Evolutionary conservation across 2,888 invertebrate species (phyloP).

Genomic region (Phengaris arion): DNA sequence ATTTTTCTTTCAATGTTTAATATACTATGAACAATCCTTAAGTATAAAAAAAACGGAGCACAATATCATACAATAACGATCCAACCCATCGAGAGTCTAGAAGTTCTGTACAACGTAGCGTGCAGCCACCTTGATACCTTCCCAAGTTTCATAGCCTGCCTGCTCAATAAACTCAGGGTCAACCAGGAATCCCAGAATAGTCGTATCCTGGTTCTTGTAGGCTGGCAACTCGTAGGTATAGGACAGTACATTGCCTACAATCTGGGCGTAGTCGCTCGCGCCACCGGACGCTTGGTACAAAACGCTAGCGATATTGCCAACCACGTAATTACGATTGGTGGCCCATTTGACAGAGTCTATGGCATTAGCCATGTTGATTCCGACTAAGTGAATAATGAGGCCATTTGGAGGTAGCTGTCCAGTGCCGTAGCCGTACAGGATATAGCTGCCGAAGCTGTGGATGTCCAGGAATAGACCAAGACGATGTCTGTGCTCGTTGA

Average conservation of each 20-base stretch:
- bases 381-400: slow-evolving; percentile 59
- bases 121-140: slow-evolving; percentile 77
- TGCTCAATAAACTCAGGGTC: slow-evolving; percentile 72
- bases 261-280: slow-evolving; percentile 82
- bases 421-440: slow-evolving; percentile 65
- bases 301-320: slow-evolving; percentile 72
- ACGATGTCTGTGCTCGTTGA: slow-evolving; percentile 65
- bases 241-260: slow-evolving; percentile 70
- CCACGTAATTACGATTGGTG: slow-evolving; percentile 63
- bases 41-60: not conserved
- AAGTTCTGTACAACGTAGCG: slow-evolving; percentile 49
- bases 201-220: slow-evolving; percentile 11
- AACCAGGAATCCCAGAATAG: slow-evolving; percentile 33
- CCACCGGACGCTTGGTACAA: slow-evolving; percentile 81
- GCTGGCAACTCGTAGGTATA: slow-evolving; percentile 82
- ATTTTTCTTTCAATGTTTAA: not conserved
- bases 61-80: not conserved
- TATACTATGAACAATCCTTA: not conserved
- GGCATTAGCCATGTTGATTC: slow-evolving; percentile 61
- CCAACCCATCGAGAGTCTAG: not conserved
- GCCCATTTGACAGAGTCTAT: slow-evolving; percentile 70
- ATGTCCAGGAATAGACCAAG: slow-evolving; percentile 84
- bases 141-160: slow-evolving; percentile 81
- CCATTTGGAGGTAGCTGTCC: slow-evolving; percentile 72
- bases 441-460: slow-evolving; percentile 86